These are phyloP conservation scores for Caenorhabditis elegans DNA, from an alignment of 1,140 invertebrate genomes.

Conservation along the genomic window WBcel235 BX284603.4:4614001-4614500, in stretches of 20 bases:
- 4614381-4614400: neutral
- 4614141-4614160: neutral
- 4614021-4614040: too few species aligned
- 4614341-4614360: too few species aligned
- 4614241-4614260: too few species aligned
- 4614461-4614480: neutral
- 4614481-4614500: neutral
- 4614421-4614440: neutral
- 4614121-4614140: constrained; percentile 4
- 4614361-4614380: neutral
- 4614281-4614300: neutral
- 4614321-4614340: neutral
- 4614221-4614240: too few species aligned
- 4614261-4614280: too few species aligned
- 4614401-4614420: neutral
- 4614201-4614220: too few species aligned
- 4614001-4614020: too few species aligned
- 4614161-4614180: too few species aligned
- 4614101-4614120: constrained; percentile 4
- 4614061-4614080: constrained; percentile 13
- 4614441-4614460: neutral
- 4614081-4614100: neutral
- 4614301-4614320: neutral
- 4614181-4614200: too few species aligned
- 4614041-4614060: too few species aligned